Evolutionary conservation across 2,797 vertebrate genomes (phyloP).

Genomic region (Cheracebus regulus): DNA sequence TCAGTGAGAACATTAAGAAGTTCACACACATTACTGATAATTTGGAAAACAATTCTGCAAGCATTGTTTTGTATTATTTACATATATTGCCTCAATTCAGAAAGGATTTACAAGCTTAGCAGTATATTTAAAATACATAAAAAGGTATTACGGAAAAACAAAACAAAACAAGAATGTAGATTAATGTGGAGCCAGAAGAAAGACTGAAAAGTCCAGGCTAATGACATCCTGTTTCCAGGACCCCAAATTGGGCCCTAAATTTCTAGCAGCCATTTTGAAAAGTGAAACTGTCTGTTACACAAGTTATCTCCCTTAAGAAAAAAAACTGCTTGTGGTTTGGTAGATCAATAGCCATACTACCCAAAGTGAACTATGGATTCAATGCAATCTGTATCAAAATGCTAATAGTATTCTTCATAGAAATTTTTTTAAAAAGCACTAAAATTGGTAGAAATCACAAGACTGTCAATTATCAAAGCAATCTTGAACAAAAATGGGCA

Average conservation of each 20-base stretch:
- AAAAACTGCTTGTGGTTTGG: background rate
- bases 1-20: background rate
- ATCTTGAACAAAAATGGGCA: background rate
- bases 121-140: background rate
- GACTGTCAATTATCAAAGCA: background rate
- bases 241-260: background rate
- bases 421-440: background rate
- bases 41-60: background rate
- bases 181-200: background rate
- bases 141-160: background rate
- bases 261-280: background rate
- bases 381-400: background rate
- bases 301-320: background rate
- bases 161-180: background rate
- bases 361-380: background rate
- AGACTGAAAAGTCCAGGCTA: background rate
- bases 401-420: background rate
- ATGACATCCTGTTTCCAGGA: background rate
- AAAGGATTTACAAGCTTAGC: background rate
- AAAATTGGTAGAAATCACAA: background rate
- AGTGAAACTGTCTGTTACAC: background rate
- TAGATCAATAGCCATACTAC: background rate
- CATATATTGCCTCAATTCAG: background rate
- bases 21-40: background rate
- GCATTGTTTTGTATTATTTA: background rate